Evolutionary conservation across 1,140 invertebrate genomes (phyloP), one percentile per base, ranked within the genome.

Genomic region (Drosophila murphyi): DNA sequence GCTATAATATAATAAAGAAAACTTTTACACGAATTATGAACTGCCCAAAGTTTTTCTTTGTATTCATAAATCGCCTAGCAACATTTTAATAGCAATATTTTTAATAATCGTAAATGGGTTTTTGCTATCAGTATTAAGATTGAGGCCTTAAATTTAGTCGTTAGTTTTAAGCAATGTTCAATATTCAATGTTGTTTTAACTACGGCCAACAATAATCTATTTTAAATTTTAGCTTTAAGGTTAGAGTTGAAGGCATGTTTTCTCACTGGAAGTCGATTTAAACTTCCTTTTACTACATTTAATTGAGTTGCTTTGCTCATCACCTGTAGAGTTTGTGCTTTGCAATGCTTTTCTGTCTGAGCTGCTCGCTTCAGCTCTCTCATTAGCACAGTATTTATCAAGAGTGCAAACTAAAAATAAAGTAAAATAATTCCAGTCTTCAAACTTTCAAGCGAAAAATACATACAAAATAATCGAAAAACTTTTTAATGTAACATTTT

Each of bases 381-480:
- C 73, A 72, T 76, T 76, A 72, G 35, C 48, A 54, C n/a, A 7
- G 41, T 37, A 72, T 76, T 67, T 62, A 76, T 76, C 73, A 72
- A 76, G 59, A 61, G 59, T 63, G 60, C 59, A 51, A 41, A 35
- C 28, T 52, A 55, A 61, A 51, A 62, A 62, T 54, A 43, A 10
- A 10, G n/a, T 50, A 32, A 59, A 68, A 29, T 54, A 70, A 70
- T 56, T 57, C 41, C 54, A 59, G 59, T 48, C 12, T 6, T 4
- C 31, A 74, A 75, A 75, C 43, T 54, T 71, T 64, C 0, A n/a
- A 34, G 48, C 45, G 52, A 59, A 47, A 75, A 72, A 52, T 47
- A 48, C 31, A 62, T 52, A 63, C 73, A 76, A 70, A 67, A 78
- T 78, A 78, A 78, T 78, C 72, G 76, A 78, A 78, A 78, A 78